Evolutionary conservation across 2,113 vertebrate species (phyloP), one percentile per base, ranked within the genome.

Genomic region (Raphicerus campestris): DNA sequence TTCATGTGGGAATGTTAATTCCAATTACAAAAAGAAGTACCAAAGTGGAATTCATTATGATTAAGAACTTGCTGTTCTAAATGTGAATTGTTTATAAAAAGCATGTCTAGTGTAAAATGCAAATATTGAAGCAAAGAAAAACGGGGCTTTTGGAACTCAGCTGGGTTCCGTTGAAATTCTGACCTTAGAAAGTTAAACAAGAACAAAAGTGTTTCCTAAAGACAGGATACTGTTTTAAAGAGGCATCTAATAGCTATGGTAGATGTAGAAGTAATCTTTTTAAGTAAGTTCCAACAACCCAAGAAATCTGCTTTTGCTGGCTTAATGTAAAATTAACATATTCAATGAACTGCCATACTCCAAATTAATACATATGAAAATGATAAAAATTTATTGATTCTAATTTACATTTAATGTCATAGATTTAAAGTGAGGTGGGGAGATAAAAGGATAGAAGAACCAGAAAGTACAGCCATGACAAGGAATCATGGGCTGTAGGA

Each of bases 21-120:
- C 87, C 73, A 96, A 66, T 92, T 87, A 96, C 53, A 97, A 89
- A 97, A 47, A 87, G 60, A 91, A 92, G 28, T 60, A 91, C 60
- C 77, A 77, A 94, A 92, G 5, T 94, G 45, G 51, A 93, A 86
- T 93, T 93, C 60, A 92, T 70, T 93, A 92, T 88, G 63, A 91
- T 89, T 86, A 91, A 85, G 70, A 95, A 97, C 42, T 94, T 95
- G 47, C 53, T 89, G 19, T 84, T 77, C 61, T 91, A 45, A 42
- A 13, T 55, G 55, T 86, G 66, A 94, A 84, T 24, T 95, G n/a
- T 94, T 94, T 88, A 53, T 90, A 90, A 93, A n/a, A 81, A 61
- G 24, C 47, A 88, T 58, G 20, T 89, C 66, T 94, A 10, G 20
- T 90, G 3, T 51, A 84, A 97, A 95, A 95, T 87, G 56, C 30